Conservation (phyloP, 1,140 invertebrate genomes). For the Pseudobourletiella spinata region DNA sequence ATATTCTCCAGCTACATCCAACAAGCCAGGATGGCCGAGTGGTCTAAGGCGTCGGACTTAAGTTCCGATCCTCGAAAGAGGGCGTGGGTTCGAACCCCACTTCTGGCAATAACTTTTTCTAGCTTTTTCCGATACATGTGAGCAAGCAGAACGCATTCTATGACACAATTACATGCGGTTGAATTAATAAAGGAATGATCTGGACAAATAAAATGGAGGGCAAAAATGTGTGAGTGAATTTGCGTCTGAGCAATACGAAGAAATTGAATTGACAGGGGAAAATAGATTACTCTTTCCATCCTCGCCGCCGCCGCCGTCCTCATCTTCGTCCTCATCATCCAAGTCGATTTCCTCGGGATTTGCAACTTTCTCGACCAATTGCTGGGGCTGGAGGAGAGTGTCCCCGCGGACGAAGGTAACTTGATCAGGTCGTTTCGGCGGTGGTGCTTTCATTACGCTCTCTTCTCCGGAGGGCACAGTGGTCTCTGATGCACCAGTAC, state of each 20-base stretch:
- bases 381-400: conserved; percentile 64
- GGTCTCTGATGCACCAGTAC: conserved; percentile 14
- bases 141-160: too few relatives aligned
- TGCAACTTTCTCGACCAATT: conserved; percentile 55
- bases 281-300: too few relatives aligned
- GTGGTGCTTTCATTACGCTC: conserved; percentile 5
- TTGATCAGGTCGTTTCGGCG: conserved; percentile 45
- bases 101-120: conserved; percentile 52
- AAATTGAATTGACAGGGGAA: too few relatives aligned
- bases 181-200: too few relatives aligned
- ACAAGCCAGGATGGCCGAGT: conserved; percentile 59
- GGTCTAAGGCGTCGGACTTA: conserved; percentile 71
- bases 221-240: too few relatives aligned
- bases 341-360: conserved; percentile 95
- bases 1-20: conserved; percentile 57
- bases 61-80: conserved; percentile 62
- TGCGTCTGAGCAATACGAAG: too few relatives aligned
- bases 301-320: too few relatives aligned
- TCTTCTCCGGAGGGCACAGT: neutral
- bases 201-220: too few relatives aligned
- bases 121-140: neutral
- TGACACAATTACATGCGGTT: too few relatives aligned
- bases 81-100: conserved; percentile 71
- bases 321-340: conserved; percentile 64
- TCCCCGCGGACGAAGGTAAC: conserved; percentile 78